Conservation (phyloP, 2,113 vertebrate species). For the Paradoxurus hermaphroditus region DNA sequence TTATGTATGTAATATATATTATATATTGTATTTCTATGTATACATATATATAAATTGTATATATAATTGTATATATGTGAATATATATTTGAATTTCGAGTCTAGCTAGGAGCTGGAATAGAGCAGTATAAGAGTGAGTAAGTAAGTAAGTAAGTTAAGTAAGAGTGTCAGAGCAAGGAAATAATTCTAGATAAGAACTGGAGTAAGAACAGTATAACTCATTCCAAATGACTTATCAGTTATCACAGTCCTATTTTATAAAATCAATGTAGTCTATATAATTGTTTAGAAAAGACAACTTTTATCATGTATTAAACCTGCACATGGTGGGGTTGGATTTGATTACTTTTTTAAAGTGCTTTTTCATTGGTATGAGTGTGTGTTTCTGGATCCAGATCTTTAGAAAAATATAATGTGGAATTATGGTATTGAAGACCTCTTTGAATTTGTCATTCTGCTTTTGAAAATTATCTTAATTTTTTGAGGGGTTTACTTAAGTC, state of each 20-base stretch:
- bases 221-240: background rate
- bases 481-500: background rate
- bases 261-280: background rate
- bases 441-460: background rate
- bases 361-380: background rate
- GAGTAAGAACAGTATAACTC: background rate
- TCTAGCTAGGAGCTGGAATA: background rate
- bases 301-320: background rate
- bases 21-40: background rate
- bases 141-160: no score
- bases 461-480: constrained; percentile 42
- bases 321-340: background rate
- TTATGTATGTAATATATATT: background rate
- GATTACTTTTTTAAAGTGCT: background rate
- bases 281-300: background rate
- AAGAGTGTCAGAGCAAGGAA: no score
- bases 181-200: background rate
- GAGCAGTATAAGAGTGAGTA: no score
- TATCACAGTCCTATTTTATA: background rate
- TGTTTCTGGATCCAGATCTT: constrained; percentile 25
- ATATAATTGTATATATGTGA: background rate
- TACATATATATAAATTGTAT: background rate
- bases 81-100: background rate
- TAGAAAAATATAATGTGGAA: constrained; percentile 30
- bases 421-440: background rate